Evolutionary conservation across 2,888 invertebrate genomes (phyloP), one percentile per base, ranked within the genome.

Genomic region (Phymatocera aterrima): DNA sequence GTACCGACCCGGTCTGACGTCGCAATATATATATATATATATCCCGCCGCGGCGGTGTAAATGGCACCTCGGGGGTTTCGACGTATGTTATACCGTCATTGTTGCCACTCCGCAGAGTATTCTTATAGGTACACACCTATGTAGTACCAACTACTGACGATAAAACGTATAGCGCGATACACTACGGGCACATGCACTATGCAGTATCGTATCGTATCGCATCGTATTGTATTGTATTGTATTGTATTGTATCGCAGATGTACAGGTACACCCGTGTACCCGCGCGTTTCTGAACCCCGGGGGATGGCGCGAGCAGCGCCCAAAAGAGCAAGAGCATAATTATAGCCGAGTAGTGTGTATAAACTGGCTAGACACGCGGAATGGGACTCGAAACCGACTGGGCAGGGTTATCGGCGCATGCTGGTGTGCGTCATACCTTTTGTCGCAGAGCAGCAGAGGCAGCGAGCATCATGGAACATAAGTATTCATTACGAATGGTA

Each of bases 401-500:
- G 8, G n/a, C 3, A 15, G 4, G 64, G 61, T 18, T 57, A 28
- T 15, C 15, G 21, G 28, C 24, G 28, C 21, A 57, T 10, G 12
- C 8, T 48, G 21, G 28, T 24, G 1, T 60, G n/a, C 28, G 1
- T n/a, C 1, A 24, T 64, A 28, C 46, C 68, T 68, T 68, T 68
- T 68, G 68, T 68, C 21, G 46, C 68, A 68, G 24, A 28, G 21
- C n/a, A 40, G 40, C 40, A n/a, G n/a, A n/a, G n/a, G n/a, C n/a
- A n/a, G n/a, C 2, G 43, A 24, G 43, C 37, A 43, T 28, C 28
- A 21, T 6, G 68, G 24, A 57, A 57, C 46, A 43, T 68, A 68
- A 68, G 68, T 68, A 68, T 68, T 68, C 68, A 68, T 68, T 68
- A 68, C 28, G 68, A 24, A 68, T 46, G 68, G 68, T 43, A 68